These are phyloP conservation scores for Papilio glaucus DNA, from an alignment of 1,140 invertebrate genomes.

Conservation along the genomic window DNA sequence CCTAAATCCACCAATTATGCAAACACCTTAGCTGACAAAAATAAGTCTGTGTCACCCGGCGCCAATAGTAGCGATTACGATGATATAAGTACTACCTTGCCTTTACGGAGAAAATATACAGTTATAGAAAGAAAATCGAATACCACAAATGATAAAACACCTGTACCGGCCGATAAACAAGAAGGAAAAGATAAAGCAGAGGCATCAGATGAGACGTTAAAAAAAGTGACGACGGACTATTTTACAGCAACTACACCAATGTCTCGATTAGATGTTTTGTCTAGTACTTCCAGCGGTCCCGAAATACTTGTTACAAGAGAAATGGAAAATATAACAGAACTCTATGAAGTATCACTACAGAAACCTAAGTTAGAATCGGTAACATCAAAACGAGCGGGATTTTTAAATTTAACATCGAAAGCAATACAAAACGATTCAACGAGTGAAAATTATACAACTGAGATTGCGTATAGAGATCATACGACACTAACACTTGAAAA, in stretches of 20 bases:
- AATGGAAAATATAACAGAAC: slow-evolving; percentile 17
- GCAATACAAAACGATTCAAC: slow-evolving; percentile 20
- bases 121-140: slow-evolving; percentile 58
- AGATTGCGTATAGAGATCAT: not conserved
- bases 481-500: slow-evolving; percentile 4
- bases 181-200: slow-evolving; percentile 33
- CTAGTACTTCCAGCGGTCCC: not conserved
- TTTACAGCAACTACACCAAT: not conserved
- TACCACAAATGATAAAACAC: slow-evolving; percentile 33
- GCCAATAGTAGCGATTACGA: slow-evolving; percentile 16
- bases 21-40: not conserved
- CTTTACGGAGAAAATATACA: slow-evolving; percentile 65
- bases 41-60: not conserved
- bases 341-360: slow-evolving; percentile 8
- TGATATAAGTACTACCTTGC: slow-evolving; percentile 30
- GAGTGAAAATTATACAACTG: slow-evolving; percentile 13
- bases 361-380: slow-evolving; percentile 49
- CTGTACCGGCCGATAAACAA: slow-evolving; percentile 12
- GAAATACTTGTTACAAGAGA: slow-evolving; percentile 11
- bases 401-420: slow-evolving; percentile 61
- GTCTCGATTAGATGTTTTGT: not conserved
- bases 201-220: not conserved
- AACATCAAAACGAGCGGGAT: slow-evolving; percentile 67
- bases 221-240: not conserved
- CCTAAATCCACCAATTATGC: not conserved